These are phyloP conservation scores for Cydia splendana DNA, from an alignment of 1,140 invertebrate species.

Conservation along the genomic window DNA sequence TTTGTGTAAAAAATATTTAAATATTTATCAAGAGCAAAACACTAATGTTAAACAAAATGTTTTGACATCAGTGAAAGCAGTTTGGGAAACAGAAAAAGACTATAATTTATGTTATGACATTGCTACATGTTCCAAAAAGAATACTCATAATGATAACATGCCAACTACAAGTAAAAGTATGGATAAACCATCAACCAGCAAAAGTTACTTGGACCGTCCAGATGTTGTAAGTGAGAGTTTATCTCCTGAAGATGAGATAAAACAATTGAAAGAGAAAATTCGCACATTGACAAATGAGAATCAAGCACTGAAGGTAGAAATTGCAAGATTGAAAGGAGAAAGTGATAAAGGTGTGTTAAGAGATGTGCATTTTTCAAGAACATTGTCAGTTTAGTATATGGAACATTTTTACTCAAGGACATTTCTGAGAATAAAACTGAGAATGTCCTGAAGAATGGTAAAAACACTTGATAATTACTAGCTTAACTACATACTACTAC, in stretches of 20 bases:
- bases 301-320: slow-evolving; percentile 64
- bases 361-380: too few species aligned
- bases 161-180: background rate
- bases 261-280: slow-evolving; percentile 51
- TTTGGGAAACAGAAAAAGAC: slow-evolving; percentile 3
- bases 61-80: background rate
- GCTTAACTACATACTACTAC: background rate
- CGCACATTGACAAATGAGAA: slow-evolving; percentile 74
- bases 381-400: too few species aligned
- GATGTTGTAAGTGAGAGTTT: background rate
- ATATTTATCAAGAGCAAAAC: too few species aligned
- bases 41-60: background rate
- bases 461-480: too few species aligned
- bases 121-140: background rate
- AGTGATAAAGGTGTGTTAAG: slow-evolving; percentile 46
- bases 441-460: too few species aligned
- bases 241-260: slow-evolving; percentile 43
- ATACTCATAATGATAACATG: background rate
- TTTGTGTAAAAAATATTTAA: too few species aligned
- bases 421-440: too few species aligned
- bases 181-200: background rate
- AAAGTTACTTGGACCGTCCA: background rate
- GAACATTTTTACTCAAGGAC: too few species aligned
- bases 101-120: background rate
- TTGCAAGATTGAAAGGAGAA: slow-evolving; percentile 48